Evolutionary conservation across 30 jellyfish, hydroid and myxozoan species (phyloP).

Genomic region (Aurelia sp.): DNA sequence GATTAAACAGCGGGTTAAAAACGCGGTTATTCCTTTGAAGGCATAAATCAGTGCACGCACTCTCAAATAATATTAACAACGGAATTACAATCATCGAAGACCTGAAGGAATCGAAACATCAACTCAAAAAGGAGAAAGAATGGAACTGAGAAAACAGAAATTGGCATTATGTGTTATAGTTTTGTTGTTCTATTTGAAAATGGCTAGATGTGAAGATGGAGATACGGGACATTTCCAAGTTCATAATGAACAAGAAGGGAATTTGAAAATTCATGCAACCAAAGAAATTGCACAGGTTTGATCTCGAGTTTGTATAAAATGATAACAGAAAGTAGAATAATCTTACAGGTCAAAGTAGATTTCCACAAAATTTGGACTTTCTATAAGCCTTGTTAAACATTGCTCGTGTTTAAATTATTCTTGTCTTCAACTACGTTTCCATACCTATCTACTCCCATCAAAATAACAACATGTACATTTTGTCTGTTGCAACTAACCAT

Average conservation of each 20-base stretch:
- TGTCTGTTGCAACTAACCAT: too few species aligned
- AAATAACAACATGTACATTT: too few species aligned
- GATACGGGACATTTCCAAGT: conserved; percentile 70
- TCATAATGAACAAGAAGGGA: conserved; percentile 68
- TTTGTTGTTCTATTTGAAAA: background rate
- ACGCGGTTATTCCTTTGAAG: conserved; percentile 21
- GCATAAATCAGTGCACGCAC: background rate
- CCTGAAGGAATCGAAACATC: background rate
- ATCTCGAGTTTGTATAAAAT: background rate
- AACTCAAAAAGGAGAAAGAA: too few species aligned
- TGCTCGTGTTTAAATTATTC: too few species aligned
- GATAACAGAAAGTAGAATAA: background rate
- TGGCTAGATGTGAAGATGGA: conserved; percentile 30
- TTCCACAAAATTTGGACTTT: too few species aligned
- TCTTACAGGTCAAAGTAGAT: too few species aligned
- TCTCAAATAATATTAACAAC: background rate
- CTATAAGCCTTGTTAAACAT: too few species aligned
- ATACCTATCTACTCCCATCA: too few species aligned
- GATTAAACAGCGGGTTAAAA: conserved; percentile 11
- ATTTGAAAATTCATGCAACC: conserved; percentile 70
- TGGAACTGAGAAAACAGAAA: too few species aligned
- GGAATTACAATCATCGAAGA: background rate
- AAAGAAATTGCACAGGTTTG: conserved; percentile 72
- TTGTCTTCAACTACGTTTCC: too few species aligned
- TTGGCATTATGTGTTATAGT: too few species aligned